A percentile compares a stretch with the other conserved stretches of the same genome.
Conservation (phyloP, 2,113 vertebrate species). For the Epinephelus cyanopodus region DNA sequence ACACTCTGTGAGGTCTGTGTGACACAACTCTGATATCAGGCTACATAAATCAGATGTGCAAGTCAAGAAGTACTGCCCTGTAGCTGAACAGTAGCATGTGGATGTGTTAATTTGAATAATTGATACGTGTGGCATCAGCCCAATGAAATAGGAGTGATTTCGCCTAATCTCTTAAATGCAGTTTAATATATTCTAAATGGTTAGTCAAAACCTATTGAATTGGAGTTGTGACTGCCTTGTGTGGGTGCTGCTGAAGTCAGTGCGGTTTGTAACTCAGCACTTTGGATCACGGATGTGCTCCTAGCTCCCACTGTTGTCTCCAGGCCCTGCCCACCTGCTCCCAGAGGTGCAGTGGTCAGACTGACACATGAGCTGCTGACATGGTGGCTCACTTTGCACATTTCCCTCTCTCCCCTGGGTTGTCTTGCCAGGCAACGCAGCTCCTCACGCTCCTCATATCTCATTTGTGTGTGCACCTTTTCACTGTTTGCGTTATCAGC, state of each 20-base stretch:
- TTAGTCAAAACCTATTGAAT: not conserved
- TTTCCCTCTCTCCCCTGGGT: constrained; percentile 45
- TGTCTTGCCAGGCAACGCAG: constrained; percentile 59
- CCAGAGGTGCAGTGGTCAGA: constrained; percentile 49
- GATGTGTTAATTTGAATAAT: constrained; percentile 23
- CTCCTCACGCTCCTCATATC: constrained; percentile 20
- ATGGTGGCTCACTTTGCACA: constrained; percentile 54
- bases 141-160: not conserved
- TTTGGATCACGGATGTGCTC: not conserved
- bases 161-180: not conserved
- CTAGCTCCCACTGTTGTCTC: constrained; percentile 1
- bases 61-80: not conserved
- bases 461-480: constrained; percentile 41
- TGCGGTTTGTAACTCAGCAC: constrained; percentile 45
- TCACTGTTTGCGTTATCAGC: constrained; percentile 54
- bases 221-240: not conserved
- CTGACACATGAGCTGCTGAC: constrained; percentile 60
- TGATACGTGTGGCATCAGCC: constrained; percentile 10
- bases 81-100: not conserved
- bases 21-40: constrained; percentile 11
- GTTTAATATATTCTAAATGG: not conserved
- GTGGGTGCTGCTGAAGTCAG: not conserved
- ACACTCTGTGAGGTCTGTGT: constrained; percentile 30
- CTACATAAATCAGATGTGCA: constrained; percentile 35
- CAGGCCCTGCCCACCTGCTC: constrained; percentile 42